These are phyloP conservation scores for Gibbula magus DNA, from an alignment of 2,888 invertebrate species.

Conservation along the genomic window DNA sequence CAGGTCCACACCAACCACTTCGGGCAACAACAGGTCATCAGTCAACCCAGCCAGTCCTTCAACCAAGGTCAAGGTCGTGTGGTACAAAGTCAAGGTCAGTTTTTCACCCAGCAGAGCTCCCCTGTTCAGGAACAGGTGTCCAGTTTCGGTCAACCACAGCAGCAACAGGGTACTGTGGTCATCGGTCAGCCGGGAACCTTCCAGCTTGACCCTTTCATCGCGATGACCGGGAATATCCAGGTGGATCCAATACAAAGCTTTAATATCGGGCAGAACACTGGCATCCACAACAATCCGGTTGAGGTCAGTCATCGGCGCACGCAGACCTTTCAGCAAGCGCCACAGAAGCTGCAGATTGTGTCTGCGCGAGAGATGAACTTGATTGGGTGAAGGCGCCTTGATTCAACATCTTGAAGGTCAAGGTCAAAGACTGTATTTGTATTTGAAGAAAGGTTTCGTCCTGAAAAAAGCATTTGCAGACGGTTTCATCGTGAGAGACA, in stretches of 20 bases:
- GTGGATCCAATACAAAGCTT: not conserved
- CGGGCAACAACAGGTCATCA: no score
- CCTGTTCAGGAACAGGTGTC: not conserved
- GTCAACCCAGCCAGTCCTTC: not conserved
- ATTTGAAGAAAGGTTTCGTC: no score
- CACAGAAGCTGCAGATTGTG: not conserved
- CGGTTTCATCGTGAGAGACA: no score
- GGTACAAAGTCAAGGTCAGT: not conserved
- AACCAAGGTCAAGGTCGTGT: not conserved
- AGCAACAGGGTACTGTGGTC: not conserved
- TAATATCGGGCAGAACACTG: not conserved
- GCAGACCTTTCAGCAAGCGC: no score
- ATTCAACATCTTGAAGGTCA: no score
- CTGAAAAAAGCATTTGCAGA: no score
- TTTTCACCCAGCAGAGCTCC: not conserved
- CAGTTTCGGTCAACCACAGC: not conserved
- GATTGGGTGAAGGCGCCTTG: no score
- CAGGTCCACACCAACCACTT: not conserved
- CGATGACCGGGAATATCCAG: not conserved
- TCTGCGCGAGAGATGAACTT: not conserved
- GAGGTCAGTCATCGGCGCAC: not conserved
- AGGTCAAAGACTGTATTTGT: no score
- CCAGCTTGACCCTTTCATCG: not conserved
- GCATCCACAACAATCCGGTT: not conserved
- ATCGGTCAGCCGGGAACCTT: not conserved